Base-by-base conservation (phyloP, 2,797 vertebrate species). In the Myripristis murdjan region DNA sequence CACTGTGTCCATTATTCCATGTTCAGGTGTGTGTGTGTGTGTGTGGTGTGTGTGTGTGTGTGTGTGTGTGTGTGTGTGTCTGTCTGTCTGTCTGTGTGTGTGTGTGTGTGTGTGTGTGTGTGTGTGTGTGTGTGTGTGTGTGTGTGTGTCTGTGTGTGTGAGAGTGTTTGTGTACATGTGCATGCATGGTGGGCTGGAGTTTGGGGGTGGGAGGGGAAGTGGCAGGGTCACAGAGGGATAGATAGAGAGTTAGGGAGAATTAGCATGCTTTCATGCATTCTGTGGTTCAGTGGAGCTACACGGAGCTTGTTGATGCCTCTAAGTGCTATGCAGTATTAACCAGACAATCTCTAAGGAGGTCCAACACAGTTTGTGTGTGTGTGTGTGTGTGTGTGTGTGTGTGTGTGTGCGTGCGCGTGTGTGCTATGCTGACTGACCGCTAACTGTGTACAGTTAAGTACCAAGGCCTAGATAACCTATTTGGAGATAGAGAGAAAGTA, bases 321-420 rank as follows among this genome's bases (percentile, higher is more conserved):
- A 93, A 95, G 92, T 93, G 92, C 89, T 85, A 93, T 94, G 89
- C 90, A 94, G 89, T 92, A 94, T 95, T 95, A 92, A 95, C 81
- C 70, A 91, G 85, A 81, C 66, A 49, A 85, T 90, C 91, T 90
- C 87, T 52, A 75, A 83, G 89, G 89, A 91, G 68, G 37, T 73
- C 71, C 64, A 15, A 69, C 68, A 72, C 84, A 69, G 63, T 37
- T 35, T n/a, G 67, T 51, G 55, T 33, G 59, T 47, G 48, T 52
- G 46, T 64, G 57, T 59, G 72, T 53, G n/a, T n/a, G n/a, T n/a
- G n/a, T 48, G 48, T 46, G 46, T n/a, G 67, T 51, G 55, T 33
- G 59, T 47, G 48, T 52, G 46, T 64, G 57, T 59, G 72, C n/a
- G n/a, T n/a, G n/a, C n/a, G n/a, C n/a, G n/a, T 53, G n/a, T n/a